Evolutionary conservation across 2,888 invertebrate species (phyloP), one percentile per base, ranked within the genome.

Genomic region (Dermolepida albohirtum): DNA sequence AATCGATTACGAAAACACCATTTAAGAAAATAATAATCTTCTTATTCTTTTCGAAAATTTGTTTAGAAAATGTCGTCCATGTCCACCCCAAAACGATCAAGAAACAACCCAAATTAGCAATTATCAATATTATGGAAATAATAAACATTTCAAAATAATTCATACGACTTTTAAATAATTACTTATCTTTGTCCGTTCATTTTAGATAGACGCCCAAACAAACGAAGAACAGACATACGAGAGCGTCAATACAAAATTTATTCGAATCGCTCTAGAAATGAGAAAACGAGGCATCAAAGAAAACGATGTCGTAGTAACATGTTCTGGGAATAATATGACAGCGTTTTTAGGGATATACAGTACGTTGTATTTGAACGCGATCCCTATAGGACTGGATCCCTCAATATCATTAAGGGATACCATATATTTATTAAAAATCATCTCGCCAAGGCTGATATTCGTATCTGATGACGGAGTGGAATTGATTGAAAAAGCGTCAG

Each of bases 301-400:
- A 49, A 54, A 83, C 4, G 87, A 87, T 70, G 82, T 86, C 5
- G 80, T 87, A 40, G 76, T 82, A 1, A 59, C 86, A 0, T 85
- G 86, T 79, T 84, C 84, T 1, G 82, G 83, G 0, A 86, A 84
- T 69, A 84, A 85, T 29, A 49, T 83, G 1, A 81, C 87, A 65
- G 75, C 84, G 6, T 75, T 77, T 5, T 80, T 86, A n/a, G 85
- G 87, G 0, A 82, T 84, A 55, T 84, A 86, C 44, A 86, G 86
- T 0, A 82, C 84, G 0, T 70, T 84, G 2, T 86, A 82, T 71
- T 78, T 85, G 14, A 86, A 86, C 2, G 75, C 78, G 4, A 75
- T 73, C 43, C 74, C 79, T 4, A 73, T 78, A 5, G 75, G 79
- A 11, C 68, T 81, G 41, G 79, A 81, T 68, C 78, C 79, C 11